Percentiles rank a stretch among this genome's conserved stretches.
phyloP scores from a whole-genome alignment of 2,797 vertebrate genomes.

The Chelon auratus region DNA sequence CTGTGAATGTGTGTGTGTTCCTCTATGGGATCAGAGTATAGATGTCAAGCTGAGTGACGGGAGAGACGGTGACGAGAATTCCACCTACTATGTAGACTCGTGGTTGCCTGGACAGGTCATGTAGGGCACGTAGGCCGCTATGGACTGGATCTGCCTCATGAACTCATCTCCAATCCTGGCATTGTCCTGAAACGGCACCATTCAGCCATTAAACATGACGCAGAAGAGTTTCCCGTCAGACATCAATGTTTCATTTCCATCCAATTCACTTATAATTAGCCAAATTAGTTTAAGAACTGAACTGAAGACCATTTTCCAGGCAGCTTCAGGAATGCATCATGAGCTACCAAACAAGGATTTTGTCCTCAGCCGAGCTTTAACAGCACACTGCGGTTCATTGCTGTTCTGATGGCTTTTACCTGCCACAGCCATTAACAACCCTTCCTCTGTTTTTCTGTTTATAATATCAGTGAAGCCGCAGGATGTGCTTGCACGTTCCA shows the following conservation, averaged over 20 bases:
- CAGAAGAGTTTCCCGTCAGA: constrained; percentile 21
- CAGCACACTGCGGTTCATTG: constrained; percentile 38
- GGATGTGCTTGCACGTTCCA: constrained; percentile 61
- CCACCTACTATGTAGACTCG: constrained; percentile 88
- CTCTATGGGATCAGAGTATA: not conserved
- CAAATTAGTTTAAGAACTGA: constrained; percentile 36
- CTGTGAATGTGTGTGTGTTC: constrained; percentile 6
- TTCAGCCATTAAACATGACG: constrained; percentile 32
- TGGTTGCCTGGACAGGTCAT: constrained; percentile 96
- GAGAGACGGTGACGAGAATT: constrained; percentile 67
- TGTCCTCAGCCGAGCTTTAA: constrained; percentile 34
- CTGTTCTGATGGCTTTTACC: constrained; percentile 47
- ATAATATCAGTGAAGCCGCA: constrained; percentile 62
- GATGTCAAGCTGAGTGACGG: not conserved
- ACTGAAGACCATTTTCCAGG: constrained; percentile 60
- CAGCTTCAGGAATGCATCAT: constrained; percentile 48
- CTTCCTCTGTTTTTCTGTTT: constrained; percentile 75
- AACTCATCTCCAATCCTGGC: constrained; percentile 90
- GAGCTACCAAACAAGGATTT: constrained; percentile 42
- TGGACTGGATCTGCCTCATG: constrained; percentile 90
- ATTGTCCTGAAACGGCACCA: constrained; percentile 82
- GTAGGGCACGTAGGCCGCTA: constrained; percentile 91
- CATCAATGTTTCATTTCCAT: constrained; percentile 17
- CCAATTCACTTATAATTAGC: constrained; percentile 8
- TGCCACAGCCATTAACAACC: constrained; percentile 57